Evolutionary conservation across 2,113 vertebrate genomes (phyloP).

Genomic region (Hypocryptadius cinnamomeus): DNA sequence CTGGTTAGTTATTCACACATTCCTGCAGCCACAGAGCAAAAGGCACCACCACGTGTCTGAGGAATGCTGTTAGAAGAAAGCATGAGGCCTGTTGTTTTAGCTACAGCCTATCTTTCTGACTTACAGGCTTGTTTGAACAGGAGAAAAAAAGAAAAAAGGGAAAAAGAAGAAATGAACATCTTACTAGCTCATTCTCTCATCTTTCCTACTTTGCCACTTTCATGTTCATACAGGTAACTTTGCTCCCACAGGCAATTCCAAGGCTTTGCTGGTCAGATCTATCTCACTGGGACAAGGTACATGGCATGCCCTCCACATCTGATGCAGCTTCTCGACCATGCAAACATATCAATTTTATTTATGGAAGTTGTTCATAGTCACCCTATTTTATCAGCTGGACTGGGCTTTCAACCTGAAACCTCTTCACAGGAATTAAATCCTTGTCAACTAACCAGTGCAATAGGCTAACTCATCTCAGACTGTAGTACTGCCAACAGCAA

Average conservation of each 20-base stretch:
- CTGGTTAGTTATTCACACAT: background rate
- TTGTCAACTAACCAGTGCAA: background rate
- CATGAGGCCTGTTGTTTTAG: background rate
- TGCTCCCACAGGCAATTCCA: background rate
- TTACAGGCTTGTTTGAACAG: background rate
- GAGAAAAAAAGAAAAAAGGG: fast-evolving
- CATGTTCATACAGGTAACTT: background rate
- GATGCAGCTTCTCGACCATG: background rate
- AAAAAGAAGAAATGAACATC: background rate
- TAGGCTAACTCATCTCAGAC: background rate
- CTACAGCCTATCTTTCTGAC: background rate
- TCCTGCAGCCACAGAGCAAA: background rate
- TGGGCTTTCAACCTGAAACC: background rate
- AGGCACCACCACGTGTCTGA: too few relatives aligned
- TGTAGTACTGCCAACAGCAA: background rate
- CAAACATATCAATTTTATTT: background rate
- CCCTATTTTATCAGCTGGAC: background rate
- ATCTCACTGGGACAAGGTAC: background rate
- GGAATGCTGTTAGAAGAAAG: background rate
- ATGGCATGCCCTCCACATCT: background rate
- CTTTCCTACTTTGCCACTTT: background rate
- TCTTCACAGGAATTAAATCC: background rate
- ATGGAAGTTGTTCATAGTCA: background rate
- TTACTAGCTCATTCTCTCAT: background rate
- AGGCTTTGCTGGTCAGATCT: background rate